Evolutionary conservation across 2,888 invertebrate species (phyloP).

Genomic region (Drosophila niveifrons): DNA sequence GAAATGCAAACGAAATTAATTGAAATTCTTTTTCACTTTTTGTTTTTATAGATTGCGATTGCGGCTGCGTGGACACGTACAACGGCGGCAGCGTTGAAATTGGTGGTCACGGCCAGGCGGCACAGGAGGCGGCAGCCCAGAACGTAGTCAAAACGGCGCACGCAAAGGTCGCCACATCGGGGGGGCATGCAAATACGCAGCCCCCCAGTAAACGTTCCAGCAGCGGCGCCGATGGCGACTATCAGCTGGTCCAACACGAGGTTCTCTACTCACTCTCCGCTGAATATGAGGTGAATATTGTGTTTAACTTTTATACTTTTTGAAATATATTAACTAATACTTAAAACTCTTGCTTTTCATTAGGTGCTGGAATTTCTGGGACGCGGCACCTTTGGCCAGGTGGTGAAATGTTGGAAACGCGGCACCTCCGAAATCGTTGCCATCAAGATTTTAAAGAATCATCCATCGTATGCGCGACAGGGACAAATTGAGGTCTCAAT

Average conservation of each 20-base stretch:
- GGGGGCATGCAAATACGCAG: slow-evolving; percentile 87
- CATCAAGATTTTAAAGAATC: slow-evolving; percentile 99
- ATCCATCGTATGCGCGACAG: slow-evolving; percentile 99
- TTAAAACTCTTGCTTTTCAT: slow-evolving; percentile 15
- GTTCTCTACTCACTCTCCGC: slow-evolving; percentile 98
- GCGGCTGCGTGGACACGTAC: slow-evolving; percentile 85
- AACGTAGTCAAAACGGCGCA: slow-evolving; percentile 85
- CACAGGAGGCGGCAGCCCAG: slow-evolving; percentile 43
- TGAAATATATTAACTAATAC: no score
- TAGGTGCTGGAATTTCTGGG: slow-evolving; percentile 99
- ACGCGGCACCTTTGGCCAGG: slow-evolving; percentile 99
- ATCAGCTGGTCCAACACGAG: slow-evolving; percentile 99
- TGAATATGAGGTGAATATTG: slow-evolving; percentile 88
- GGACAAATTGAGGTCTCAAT: slow-evolving; percentile 99
- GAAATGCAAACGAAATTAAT: neutral
- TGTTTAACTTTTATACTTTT: no score
- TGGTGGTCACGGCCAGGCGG: slow-evolving; percentile 52
- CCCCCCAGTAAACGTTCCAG: slow-evolving; percentile 89
- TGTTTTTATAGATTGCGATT: slow-evolving; percentile 82
- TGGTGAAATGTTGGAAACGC: slow-evolving; percentile 99
- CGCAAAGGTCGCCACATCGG: slow-evolving; percentile 86
- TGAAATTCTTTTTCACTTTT: no score
- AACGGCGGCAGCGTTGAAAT: slow-evolving; percentile 59
- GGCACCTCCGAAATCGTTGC: slow-evolving; percentile 99
- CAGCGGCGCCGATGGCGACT: slow-evolving; percentile 97